Conservation (phyloP, 2,888 invertebrate genomes). For the Nymphalis polychloros region DNA sequence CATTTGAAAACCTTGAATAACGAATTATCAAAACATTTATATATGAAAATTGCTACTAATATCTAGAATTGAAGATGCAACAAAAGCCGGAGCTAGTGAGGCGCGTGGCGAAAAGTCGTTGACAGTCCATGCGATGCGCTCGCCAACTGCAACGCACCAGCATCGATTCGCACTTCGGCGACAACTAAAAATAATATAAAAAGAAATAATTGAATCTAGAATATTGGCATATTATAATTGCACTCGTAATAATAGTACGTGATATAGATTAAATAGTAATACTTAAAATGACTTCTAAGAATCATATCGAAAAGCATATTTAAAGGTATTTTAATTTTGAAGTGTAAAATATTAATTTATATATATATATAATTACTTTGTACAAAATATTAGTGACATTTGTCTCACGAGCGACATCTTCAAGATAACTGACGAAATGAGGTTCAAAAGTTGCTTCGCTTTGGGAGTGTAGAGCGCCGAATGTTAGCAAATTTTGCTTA, state of each 20-base stretch:
- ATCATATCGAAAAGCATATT: no score
- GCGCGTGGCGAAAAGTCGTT: conserved; percentile 63
- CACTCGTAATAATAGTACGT: neutral
- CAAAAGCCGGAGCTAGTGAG: conserved; percentile 79
- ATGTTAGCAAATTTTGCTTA: conserved; percentile 41
- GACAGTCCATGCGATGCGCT: conserved; percentile 56
- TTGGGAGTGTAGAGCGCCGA: conserved; percentile 40
- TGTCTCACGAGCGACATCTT: conserved; percentile 39
- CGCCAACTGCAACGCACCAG: conserved; percentile 72
- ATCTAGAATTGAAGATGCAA: conserved; percentile 79
- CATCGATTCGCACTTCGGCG: conserved; percentile 68
- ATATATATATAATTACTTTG: conserved; percentile 38
- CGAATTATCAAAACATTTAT: neutral
- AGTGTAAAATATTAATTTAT: neutral
- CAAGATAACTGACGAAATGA: conserved; percentile 48
- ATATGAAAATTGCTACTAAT: conserved; percentile 47
- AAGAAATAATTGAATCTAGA: conserved; percentile 10
- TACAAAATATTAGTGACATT: conserved; percentile 49
- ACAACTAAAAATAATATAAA: conserved; percentile 51
- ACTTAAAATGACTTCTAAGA: no score
- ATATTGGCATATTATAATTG: neutral
- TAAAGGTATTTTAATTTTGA: no score
- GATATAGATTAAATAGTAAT: no score
- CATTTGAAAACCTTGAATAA: neutral
- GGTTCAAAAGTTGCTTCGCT: conserved; percentile 35